These are phyloP conservation scores for Tetranychus truncatus DNA, from an alignment of 2,888 invertebrate genomes.

Conservation along the genomic window DNA sequence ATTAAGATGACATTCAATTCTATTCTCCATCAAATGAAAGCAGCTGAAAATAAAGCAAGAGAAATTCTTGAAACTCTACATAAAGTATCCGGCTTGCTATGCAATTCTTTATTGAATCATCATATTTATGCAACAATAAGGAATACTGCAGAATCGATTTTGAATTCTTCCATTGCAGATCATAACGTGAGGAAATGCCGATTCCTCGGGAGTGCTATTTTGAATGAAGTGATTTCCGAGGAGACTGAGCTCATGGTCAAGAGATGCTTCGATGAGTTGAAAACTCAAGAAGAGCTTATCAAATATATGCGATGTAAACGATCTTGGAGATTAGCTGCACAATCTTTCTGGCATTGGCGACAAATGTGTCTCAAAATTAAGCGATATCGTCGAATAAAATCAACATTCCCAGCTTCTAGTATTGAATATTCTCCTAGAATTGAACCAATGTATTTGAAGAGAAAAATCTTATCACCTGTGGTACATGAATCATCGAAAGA, in stretches of 20 bases:
- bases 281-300: background rate
- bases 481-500: background rate
- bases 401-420: conserved; percentile 2
- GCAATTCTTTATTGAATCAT: background rate
- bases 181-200: background rate
- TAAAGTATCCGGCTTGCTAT: background rate
- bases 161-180: background rate
- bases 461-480: background rate
- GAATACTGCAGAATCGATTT: background rate
- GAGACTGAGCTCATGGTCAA: background rate
- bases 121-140: background rate
- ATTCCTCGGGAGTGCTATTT: background rate
- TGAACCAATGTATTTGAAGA: background rate
- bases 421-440: background rate
- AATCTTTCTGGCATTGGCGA: background rate
- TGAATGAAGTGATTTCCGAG: background rate
- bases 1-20: background rate
- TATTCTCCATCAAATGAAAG: background rate
- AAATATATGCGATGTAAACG: background rate
- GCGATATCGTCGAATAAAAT: background rate
- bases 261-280: background rate
- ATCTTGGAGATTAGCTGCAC: background rate
- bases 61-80: background rate
- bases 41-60: background rate
- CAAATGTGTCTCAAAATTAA: background rate